Percentiles rank a stretch among this genome's conserved stretches.
Conservation (phyloP, 64 coral and sea anemone species). For the Montipora sp. region DNA sequence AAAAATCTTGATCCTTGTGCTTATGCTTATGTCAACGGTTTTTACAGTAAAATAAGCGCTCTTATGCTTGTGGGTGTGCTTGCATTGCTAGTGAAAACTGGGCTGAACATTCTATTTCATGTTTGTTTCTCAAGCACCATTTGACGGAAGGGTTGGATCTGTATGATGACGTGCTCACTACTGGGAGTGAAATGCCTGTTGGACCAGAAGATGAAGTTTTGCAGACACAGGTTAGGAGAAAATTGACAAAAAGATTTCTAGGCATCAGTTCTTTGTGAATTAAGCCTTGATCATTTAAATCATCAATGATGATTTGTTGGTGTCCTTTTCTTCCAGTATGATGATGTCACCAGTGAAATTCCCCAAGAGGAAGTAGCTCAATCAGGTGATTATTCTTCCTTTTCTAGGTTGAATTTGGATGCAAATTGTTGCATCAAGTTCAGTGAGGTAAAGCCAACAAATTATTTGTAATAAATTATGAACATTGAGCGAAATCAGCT, state of each 20-base stretch:
- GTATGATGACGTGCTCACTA: constrained; percentile 89
- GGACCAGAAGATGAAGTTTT: constrained; percentile 71
- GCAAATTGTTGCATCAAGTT: no score
- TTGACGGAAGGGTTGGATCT: constrained; percentile 72
- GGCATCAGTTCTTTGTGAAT: not conserved
- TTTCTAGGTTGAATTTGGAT: not conserved
- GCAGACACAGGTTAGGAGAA: constrained; percentile 38
- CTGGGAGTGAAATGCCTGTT: constrained; percentile 51
- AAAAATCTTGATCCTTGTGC: no score
- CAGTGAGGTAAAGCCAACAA: no score
- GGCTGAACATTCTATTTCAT: not conserved
- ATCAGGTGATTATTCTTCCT: constrained; percentile 22
- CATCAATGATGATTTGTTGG: not conserved
- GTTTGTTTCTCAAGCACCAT: constrained; percentile 37
- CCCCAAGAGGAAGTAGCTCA: not conserved
- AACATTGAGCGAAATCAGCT: not conserved
- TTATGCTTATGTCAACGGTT: no score
- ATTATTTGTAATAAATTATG: not conserved
- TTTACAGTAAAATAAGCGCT: no score
- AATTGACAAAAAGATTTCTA: no score
- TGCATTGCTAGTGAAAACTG: no score
- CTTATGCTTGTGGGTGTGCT: no score
- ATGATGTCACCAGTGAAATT: constrained; percentile 18
- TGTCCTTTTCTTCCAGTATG: constrained; percentile 37
- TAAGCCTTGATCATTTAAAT: not conserved